Evolutionary conservation across 2,113 vertebrate genomes (phyloP), one percentile per base, ranked within the genome.

Genomic region (Poeciliopsis turrubarensis): DNA sequence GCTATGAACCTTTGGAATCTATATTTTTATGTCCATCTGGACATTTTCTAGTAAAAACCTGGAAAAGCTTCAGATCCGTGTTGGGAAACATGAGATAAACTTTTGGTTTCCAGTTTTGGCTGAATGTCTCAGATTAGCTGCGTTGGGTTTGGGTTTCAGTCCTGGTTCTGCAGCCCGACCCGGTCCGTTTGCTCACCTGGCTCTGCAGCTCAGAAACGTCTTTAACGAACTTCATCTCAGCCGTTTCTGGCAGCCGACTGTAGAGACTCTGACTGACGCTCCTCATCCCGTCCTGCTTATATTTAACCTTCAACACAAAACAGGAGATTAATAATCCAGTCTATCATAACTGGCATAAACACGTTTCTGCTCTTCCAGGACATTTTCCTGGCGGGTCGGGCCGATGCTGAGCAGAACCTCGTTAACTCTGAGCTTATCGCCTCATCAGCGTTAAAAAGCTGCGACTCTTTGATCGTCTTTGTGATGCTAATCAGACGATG

Each of bases 181-280:
- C 34, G 9, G 34, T 11, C 2, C 1, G 34, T 47, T 47, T 14
- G 51, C 81, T 70, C 90, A 97, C 96, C 95, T 95, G 89, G 78
- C 96, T 97, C 93, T 96, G 96, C 82, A 96, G 93, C 68, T 95
- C 93, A 0, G 92, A 91, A 5, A 96, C 86, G 0, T 13, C 41
- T 65, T 79, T 86, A 17, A 65, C 79, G 1, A 86, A 84, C 65
- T 86, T 70, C 25, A 34, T 90, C 62, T 89, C 80, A 0, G 2
- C 0, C 8, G 89, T 89, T 31, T 89, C 60, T 1, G 86, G 82
- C 4, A 90, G 69, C 69, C 80, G 86, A 31, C 64, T 65, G 77
- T 87, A 89, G 69, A 77, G 3, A 0, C 76, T 86, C 67, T 86
- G 83, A 25, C 73, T 72, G 1, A 68, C 64, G 13, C 64, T 81